A percentile compares a stretch with the other conserved stretches of the same genome.
phyloP scores from a whole-genome alignment of 2,113 vertebrate species.

The Pseudorectes ferrugineus region DNA sequence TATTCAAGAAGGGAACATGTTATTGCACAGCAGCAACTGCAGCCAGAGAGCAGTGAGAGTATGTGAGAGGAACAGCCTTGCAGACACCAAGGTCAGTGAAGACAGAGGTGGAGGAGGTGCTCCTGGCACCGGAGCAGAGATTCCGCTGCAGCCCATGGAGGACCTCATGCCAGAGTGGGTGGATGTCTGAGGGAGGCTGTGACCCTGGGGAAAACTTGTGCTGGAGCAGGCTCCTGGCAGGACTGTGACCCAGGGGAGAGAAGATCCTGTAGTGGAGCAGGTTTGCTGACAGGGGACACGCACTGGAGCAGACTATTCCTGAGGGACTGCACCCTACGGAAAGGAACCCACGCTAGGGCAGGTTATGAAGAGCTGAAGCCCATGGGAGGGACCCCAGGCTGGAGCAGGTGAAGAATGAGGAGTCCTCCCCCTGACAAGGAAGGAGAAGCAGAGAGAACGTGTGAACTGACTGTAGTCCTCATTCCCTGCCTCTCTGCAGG shows the following conservation, averaged over 20 bases:
- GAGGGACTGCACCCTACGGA: fast-evolving
- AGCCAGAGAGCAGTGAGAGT: background rate
- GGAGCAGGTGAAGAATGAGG: background rate
- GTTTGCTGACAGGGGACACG: fast-evolving
- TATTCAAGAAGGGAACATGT: fast-evolving
- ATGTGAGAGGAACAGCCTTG: background rate
- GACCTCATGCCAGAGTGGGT: background rate
- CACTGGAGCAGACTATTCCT: background rate
- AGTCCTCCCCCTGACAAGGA: background rate
- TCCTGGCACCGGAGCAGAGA: background rate
- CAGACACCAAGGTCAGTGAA: background rate
- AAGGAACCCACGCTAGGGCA: background rate
- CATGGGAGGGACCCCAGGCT: background rate
- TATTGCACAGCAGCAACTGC: background rate
- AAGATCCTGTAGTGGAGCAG: too few relatives aligned
- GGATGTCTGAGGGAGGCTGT: background rate
- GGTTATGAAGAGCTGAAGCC: background rate
- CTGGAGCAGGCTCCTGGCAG: background rate
- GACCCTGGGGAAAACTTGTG: background rate
- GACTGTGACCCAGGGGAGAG: background rate
- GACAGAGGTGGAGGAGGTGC: background rate
- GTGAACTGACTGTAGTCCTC: fast-evolving
- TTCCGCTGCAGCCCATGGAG: background rate
- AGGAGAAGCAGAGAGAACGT: background rate
- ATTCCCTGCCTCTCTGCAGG: background rate